Evolutionary conservation across 92 coral and sea anemone genomes (phyloP), one percentile per base, ranked within the genome.

Genomic region (Epizoanthus scotinus): DNA sequence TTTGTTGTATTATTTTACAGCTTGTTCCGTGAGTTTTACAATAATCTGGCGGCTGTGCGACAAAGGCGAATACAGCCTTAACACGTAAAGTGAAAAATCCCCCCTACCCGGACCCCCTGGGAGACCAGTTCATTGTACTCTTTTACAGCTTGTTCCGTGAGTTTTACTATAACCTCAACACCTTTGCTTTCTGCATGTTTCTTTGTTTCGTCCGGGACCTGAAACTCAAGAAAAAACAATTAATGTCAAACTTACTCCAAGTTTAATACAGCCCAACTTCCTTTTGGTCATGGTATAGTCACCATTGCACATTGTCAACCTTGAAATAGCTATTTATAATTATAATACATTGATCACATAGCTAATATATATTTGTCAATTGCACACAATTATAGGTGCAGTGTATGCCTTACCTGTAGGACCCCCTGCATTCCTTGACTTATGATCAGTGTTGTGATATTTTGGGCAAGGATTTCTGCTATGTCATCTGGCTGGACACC

Each of bases 401-500:
- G 27, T 66, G 71, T 8, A 18, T 1, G 10, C 25, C 27, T n/a
- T 44, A 78, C 88, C 88, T 85, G 55, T 0, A 85, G 71, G 12
- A 78, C 84, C 3, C 88, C 88, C 42, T 78, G 79, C 84, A 78
- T 85, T 7, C 88, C 88, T 15, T 78, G 61, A 67, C 88, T 85
- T n/a, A 85, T 85, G 5, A 85, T 62, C 25, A 85, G 73, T 19
- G 73, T 59, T 15, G 56, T 34, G 5, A 85, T n/a, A 2, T 75
- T 70, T 20, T 70, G 70, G 7, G 84, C 67, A 13, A 85, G 80
- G 52, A 85, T 85, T 29, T 85, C 88, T 31, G 78, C 55, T 3
- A 85, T 70, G 55, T 85, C 88, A 12, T 60, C 88, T 52, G 84
- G 88, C 84, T 85, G 84, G 19, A 85, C 88, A 9, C 88, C 88